These are phyloP conservation scores for Varanus salvator DNA, from an alignment of 2,113 vertebrate species.

Conservation along the genomic window DNA sequence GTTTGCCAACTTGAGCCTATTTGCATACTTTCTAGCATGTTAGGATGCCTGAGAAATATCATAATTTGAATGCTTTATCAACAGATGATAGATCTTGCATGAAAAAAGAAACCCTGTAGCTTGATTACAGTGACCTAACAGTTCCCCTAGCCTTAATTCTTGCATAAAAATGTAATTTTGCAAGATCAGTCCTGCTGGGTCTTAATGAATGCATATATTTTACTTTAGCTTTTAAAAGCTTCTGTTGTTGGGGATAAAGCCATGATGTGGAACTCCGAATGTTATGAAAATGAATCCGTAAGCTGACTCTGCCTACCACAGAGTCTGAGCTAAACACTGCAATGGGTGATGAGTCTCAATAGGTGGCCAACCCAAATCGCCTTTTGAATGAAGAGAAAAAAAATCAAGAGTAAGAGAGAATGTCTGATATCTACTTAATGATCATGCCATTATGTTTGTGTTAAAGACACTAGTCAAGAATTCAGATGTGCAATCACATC, in stretches of 20 bases:
- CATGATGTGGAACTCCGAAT: slow-evolving; percentile 70
- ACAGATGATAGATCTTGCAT: slow-evolving; percentile 54
- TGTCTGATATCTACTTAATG: slow-evolving; percentile 56
- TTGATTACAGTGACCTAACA: slow-evolving; percentile 76
- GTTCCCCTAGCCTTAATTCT: slow-evolving; percentile 68
- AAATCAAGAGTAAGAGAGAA: slow-evolving; percentile 40
- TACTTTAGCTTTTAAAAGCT: slow-evolving; percentile 59
- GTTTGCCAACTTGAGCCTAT: not conserved
- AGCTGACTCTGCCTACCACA: slow-evolving; percentile 72
- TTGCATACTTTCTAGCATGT: slow-evolving; percentile 31
- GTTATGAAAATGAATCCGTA: slow-evolving; percentile 81
- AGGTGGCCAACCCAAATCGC: slow-evolving; percentile 67
- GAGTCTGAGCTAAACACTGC: slow-evolving; percentile 73
- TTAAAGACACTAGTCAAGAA: slow-evolving; percentile 46
- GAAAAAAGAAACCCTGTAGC: slow-evolving; percentile 48
- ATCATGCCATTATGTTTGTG: slow-evolving; percentile 38
- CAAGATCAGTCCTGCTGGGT: slow-evolving; percentile 74
- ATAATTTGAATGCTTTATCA: slow-evolving; percentile 57
- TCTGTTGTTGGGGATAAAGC: slow-evolving; percentile 69
- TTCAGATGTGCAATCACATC: slow-evolving; percentile 16
- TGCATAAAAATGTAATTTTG: slow-evolving; percentile 75
- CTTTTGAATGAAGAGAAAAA: slow-evolving; percentile 49
- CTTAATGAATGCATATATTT: slow-evolving; percentile 76
- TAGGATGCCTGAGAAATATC: slow-evolving; percentile 54
- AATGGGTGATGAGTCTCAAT: slow-evolving; percentile 73